These are phyloP conservation scores for Xerus rutilus DNA, from an alignment of 2,797 vertebrate genomes.

Conservation along the genomic window DNA sequence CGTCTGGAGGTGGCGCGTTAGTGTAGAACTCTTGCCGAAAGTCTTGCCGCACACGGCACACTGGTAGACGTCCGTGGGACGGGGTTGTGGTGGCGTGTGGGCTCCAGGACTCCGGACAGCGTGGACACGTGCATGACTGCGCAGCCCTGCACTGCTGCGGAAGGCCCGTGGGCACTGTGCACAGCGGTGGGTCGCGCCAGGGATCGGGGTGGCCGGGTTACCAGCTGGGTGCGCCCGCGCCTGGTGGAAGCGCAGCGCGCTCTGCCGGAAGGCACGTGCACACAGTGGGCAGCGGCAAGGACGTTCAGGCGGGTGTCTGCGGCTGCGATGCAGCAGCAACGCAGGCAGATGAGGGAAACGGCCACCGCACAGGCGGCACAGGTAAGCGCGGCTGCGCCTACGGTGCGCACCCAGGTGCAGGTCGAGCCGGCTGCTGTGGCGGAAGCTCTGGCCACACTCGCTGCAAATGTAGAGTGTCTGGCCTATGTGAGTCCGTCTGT, in stretches of 20 bases:
- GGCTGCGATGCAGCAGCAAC: constrained; percentile 90
- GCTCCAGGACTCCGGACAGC: neutral
- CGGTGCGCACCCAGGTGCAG: constrained; percentile 92
- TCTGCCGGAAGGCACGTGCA: constrained; percentile 66
- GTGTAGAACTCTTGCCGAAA: constrained; percentile 58
- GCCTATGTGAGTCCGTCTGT: constrained; percentile 91
- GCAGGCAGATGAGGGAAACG: constrained; percentile 92
- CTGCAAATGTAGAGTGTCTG: constrained; percentile 94
- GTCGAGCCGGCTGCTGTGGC: constrained; percentile 91
- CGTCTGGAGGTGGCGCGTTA: constrained; percentile 60
- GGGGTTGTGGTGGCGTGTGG: rapidly evolving
- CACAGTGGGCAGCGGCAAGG: constrained; percentile 73
- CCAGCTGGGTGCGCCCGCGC: neutral
- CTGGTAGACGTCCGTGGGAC: neutral
- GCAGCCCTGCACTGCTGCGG: neutral
- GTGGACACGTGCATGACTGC: constrained; percentile 32
- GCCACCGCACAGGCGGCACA: constrained; percentile 91
- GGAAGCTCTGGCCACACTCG: constrained; percentile 93
- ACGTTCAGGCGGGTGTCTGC: constrained; percentile 72
- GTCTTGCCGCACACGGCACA: constrained; percentile 64
- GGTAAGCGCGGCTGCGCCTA: constrained; percentile 89
- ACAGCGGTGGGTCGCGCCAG: neutral
- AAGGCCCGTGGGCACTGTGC: constrained; percentile 35
- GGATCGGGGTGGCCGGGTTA: rapidly evolving
- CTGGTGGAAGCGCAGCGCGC: constrained; percentile 65